Evolutionary conservation across 2,888 invertebrate genomes (phyloP).

Genomic region (Zaprionus lineosus): DNA sequence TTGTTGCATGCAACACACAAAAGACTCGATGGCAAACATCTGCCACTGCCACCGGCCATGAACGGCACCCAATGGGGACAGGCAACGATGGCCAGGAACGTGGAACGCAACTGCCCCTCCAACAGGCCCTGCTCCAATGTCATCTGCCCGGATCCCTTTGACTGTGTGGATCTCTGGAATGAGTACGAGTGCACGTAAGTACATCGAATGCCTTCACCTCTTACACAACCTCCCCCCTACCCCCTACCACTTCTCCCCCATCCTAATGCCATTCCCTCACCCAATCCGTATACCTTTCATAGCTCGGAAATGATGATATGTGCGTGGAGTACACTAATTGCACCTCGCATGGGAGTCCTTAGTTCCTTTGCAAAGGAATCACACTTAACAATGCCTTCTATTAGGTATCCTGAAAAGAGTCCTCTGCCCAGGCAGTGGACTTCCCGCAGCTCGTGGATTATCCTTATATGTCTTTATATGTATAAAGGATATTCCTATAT

Average conservation of each 20-base stretch:
- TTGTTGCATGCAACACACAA: conserved; percentile 10
- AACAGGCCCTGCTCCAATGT: conserved; percentile 97
- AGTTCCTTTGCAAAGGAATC: too few species aligned
- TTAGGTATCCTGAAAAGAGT: too few species aligned
- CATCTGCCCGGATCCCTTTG: conserved; percentile 96
- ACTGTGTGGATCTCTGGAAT: conserved; percentile 98
- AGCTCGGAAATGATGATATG: too few species aligned
- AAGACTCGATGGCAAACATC: conserved; percentile 95
- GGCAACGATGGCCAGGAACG: conserved; percentile 94
- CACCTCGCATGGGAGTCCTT: too few species aligned
- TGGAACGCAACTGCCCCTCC: conserved; percentile 96
- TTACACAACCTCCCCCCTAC: neutral
- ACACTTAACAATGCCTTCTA: too few species aligned
- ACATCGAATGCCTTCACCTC: conserved; percentile 30
- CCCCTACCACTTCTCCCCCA: neutral
- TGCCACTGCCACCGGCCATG: conserved; percentile 96
- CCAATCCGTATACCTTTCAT: too few species aligned
- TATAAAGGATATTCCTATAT: too few species aligned
- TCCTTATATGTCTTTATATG: too few species aligned
- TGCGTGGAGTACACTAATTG: too few species aligned
- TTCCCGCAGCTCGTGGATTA: too few species aligned
- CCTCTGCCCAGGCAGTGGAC: too few species aligned
- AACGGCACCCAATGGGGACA: conserved; percentile 98
- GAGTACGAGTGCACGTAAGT: conserved; percentile 99
- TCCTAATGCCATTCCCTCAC: neutral